Base-by-base conservation (phyloP, 2,113 vertebrate species). In the Galeopterus variegatus region DNA sequence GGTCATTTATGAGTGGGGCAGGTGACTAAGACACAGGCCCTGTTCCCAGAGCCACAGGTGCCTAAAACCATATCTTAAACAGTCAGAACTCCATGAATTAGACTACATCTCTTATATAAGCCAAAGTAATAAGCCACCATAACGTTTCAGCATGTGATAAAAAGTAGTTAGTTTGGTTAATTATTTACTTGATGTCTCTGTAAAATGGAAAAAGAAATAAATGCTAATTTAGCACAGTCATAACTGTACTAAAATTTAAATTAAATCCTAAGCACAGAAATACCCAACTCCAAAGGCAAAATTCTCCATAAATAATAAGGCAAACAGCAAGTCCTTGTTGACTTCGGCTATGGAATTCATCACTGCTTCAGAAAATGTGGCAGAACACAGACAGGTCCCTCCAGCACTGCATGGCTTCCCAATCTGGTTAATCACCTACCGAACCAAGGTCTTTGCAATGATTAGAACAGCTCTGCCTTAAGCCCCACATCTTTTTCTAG, bases 241-340 rank as follows among this genome's bases (percentile, higher is more conserved):
- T 17, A 41, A 41, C 41, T 41, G 41, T 41, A 82, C 24, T 67
- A 52, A 88, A 94, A 87, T 50, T 76, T 36, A 8, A 60, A 60
- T 85, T 48, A 88, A 90, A 92, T 33, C 36, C 5, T 33, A 93
- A 89, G 67, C 65, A 77, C 0, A 8, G n/a, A 65, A 87, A 62
- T 14, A 8, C 62, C 75, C 67, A 90, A 69, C 14, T 60, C 33
- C 70, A 95, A 65, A 92, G 41, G 80, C 58, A 89, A 95, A 95
- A 48, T 33, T 77, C 2, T 76, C 73, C 56, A 62, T 24, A 31
- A 93, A 45, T 70, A 65, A 82, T 19, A n/a, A 81, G 6, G 67
- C 9, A 31, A 85, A 56, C 3, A 90, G 41, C 33, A 70, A 52
- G 36, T 64, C 50, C 56, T 75, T 67, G 3, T 0, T 11, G 9